Evolutionary conservation across 2,888 invertebrate species (phyloP).

Genomic region (Ditylenchus weischeri): DNA sequence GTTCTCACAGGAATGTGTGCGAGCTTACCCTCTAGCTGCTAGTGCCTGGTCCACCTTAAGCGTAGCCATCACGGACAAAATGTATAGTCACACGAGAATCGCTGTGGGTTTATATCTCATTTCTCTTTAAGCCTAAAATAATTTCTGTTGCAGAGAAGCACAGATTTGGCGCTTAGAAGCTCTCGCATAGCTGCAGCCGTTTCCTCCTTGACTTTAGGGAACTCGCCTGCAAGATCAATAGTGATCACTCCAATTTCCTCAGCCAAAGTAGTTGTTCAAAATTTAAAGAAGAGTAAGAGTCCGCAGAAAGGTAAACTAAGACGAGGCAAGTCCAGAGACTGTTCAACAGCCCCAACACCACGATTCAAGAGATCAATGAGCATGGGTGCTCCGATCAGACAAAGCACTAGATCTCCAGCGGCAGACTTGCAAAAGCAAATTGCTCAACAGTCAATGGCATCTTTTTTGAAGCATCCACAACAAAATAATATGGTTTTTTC

Average conservation of each 20-base stretch:
- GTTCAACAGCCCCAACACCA: not conserved
- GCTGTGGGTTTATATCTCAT: constrained; percentile 10
- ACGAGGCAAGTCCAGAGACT: not conserved
- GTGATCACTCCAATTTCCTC: not conserved
- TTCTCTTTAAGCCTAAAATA: not conserved
- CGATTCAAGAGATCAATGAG: not conserved
- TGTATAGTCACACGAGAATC: constrained; percentile 29
- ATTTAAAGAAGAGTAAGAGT: not conserved
- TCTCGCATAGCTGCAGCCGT: constrained; percentile 2
- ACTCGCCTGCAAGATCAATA: not conserved
- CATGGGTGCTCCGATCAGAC: no score
- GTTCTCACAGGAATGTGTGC: constrained; percentile 51
- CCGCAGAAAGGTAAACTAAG: no score
- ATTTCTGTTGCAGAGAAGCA: not conserved
- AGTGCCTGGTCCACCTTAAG: constrained; percentile 47
- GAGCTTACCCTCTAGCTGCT: constrained; percentile 53
- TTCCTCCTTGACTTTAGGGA: not conserved
- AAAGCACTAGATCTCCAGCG: no score
- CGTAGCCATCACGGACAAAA: constrained; percentile 46
- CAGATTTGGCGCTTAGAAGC: not conserved
- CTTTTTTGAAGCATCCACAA: no score
- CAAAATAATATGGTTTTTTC: no score
- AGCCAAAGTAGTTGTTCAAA: not conserved
- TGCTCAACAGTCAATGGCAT: no score
- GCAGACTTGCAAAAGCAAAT: no score